These are phyloP conservation scores for Pentalonia nigronervosa DNA, from an alignment of 1,140 invertebrate species.

Conservation along the genomic window DNA sequence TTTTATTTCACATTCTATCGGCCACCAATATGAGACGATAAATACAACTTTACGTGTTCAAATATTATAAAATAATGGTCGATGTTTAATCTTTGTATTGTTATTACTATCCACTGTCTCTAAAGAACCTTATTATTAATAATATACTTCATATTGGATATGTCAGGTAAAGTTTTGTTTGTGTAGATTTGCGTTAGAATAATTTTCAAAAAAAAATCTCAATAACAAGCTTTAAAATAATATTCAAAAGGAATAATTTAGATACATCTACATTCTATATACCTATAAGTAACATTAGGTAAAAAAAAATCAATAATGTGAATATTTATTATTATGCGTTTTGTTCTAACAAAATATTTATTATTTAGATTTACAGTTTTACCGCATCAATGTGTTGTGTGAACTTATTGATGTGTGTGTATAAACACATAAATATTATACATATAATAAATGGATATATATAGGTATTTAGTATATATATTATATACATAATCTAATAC, in stretches of 20 bases:
- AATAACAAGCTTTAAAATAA: not conserved
- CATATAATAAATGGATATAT: no score
- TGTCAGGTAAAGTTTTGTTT: not conserved
- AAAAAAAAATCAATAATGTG: not conserved
- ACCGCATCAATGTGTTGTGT: not conserved
- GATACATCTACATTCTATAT: not conserved
- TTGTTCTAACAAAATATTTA: not conserved
- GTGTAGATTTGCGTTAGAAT: not conserved
- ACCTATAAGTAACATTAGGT: not conserved
- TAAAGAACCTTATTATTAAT: not conserved
- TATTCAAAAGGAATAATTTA: not conserved
- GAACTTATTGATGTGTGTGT: no score
- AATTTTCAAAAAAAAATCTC: not conserved
- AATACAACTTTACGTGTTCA: not conserved
- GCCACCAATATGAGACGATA: not conserved
- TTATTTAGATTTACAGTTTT: not conserved
- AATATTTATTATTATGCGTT: not conserved
- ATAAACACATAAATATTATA: no score
- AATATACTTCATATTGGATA: not conserved
- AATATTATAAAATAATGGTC: not conserved
- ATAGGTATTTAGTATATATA: no score
- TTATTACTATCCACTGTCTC: not conserved
- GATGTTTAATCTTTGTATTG: not conserved
- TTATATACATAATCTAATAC: no score
- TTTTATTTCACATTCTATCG: not conserved